Evolutionary conservation across 2,888 invertebrate species (phyloP).

Genomic region (Vesta saturnalis): DNA sequence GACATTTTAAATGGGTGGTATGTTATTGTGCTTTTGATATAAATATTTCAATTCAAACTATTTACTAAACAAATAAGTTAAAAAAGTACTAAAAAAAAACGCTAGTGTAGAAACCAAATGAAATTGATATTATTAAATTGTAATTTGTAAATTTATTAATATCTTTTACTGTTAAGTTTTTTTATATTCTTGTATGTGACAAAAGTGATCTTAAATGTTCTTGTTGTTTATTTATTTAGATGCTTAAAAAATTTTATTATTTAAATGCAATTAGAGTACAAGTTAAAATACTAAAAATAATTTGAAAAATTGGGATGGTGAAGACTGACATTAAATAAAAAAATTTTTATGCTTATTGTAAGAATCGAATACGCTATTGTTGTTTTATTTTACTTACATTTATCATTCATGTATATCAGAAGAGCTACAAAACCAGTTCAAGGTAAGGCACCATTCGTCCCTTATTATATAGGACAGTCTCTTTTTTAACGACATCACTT

Average conservation of each 20-base stretch:
- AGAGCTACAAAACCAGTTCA: too few species aligned
- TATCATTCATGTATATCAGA: too few species aligned
- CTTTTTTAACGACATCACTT: too few species aligned
- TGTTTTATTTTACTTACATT: too few species aligned
- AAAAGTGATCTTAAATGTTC: conserved; percentile 17
- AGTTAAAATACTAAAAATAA: neutral
- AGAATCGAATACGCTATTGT: too few species aligned
- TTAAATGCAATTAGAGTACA: neutral
- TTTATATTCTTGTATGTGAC: conserved; percentile 5
- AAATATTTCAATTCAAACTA: conserved; percentile 6
- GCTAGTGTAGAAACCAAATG: conserved; percentile 45
- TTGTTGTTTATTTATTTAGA: conserved; percentile 18
- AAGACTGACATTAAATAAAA: neutral
- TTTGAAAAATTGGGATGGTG: neutral
- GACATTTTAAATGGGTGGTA: neutral
- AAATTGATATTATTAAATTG: conserved; percentile 42
- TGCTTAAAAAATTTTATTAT: conserved; percentile 5
- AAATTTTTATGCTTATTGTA: neutral
- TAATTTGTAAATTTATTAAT: conserved; percentile 23
- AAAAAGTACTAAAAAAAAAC: conserved; percentile 34
- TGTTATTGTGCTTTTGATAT: conserved; percentile 5
- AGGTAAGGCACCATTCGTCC: too few species aligned
- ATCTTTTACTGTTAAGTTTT: conserved; percentile 7
- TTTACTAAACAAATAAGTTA: conserved; percentile 18
- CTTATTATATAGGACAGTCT: too few species aligned